phyloP scores from a whole-genome alignment of 2,888 invertebrate species.

The Schrankia costaestrigalis region DNA sequence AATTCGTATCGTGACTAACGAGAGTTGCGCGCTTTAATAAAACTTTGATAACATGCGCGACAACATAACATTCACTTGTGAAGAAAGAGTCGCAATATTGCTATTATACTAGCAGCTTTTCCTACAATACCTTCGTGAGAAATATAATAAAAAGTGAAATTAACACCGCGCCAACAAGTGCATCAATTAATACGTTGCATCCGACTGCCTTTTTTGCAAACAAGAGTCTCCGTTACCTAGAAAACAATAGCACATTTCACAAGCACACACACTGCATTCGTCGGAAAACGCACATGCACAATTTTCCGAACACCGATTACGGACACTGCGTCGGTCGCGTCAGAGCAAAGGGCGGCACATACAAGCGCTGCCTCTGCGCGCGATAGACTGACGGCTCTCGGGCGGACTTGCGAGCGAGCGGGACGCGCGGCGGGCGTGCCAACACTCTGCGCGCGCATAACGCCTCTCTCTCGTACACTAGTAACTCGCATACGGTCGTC shows the following conservation, averaged over 20 bases:
- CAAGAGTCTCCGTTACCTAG: constrained; percentile 72
- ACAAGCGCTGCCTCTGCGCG: constrained; percentile 72
- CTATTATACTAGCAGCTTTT: constrained; percentile 38
- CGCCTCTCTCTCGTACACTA: constrained; percentile 55
- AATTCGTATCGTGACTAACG: constrained; percentile 56
- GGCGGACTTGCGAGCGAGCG: constrained; percentile 63
- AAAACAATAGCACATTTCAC: constrained; percentile 80
- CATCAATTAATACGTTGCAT: constrained; percentile 55
- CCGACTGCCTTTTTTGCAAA: constrained; percentile 67
- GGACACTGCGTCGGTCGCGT: constrained; percentile 78
- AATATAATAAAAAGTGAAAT: constrained; percentile 57
- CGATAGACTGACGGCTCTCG: constrained; percentile 72
- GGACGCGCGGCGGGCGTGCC: constrained; percentile 78
- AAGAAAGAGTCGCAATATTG: constrained; percentile 23
- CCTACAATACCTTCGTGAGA: constrained; percentile 43
- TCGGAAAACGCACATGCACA: constrained; percentile 81
- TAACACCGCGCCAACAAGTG: constrained; percentile 55
- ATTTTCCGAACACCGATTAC: constrained; percentile 79
- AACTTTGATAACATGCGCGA: constrained; percentile 35
- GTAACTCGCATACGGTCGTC: constrained; percentile 48
- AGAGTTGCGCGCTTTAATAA: constrained; percentile 47
- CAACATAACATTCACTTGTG: constrained; percentile 25
- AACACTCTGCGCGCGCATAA: constrained; percentile 70
- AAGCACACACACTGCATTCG: constrained; percentile 76
- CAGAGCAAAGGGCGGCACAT: constrained; percentile 70